Evolutionary conservation across 2,113 vertebrate genomes (phyloP), one percentile per base, ranked within the genome.

Genomic region (Leptocoma aspasia): DNA sequence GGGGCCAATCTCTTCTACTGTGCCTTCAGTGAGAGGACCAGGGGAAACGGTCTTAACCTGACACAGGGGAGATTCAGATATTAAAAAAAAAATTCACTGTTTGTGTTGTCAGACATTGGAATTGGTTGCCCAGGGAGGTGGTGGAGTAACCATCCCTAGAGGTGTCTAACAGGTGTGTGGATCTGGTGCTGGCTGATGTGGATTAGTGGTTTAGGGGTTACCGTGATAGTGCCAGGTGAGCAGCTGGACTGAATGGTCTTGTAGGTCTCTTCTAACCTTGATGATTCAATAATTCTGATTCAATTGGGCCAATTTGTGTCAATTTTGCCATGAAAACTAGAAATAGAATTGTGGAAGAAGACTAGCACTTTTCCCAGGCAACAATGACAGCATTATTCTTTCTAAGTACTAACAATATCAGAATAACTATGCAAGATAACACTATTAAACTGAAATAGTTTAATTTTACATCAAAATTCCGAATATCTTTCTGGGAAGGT

Each of bases 391-490:
- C 22, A 26, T 52, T 79, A 49, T 81, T 76, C 28, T 49, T 77
- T 76, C n/a, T 54, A 33, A 65, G 41, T 44, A 61, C 18, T 61
- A 86, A 68, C 16, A 82, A 20, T 57, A 75, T 41, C 44, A 89
- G 44, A 75, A 69, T 42, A 83, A 77, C 28, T 72, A 42, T 20
- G 50, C 21, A 73, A 90, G 45, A 82, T 54, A 30, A 82, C 3
- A 9, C 16, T 13, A 63, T 39, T 49, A 69, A 53, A 93, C 13
- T 45, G 23, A 83, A 88, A 77, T 28, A 4, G 20, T 44, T 65
- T 83, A 20, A 75, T 91, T 90, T 80, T 28, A 92, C 73, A 91
- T 65, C 91, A 53, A 95, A 90, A 94, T 35, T 45, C 22, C 13
- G 42, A 80, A 22, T 31, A 23, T 30, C 52, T 72, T 90, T 59